These are phyloP conservation scores for Neoscelio sp. DNA, from an alignment of 2,888 invertebrate genomes.

Conservation along the genomic window DNA sequence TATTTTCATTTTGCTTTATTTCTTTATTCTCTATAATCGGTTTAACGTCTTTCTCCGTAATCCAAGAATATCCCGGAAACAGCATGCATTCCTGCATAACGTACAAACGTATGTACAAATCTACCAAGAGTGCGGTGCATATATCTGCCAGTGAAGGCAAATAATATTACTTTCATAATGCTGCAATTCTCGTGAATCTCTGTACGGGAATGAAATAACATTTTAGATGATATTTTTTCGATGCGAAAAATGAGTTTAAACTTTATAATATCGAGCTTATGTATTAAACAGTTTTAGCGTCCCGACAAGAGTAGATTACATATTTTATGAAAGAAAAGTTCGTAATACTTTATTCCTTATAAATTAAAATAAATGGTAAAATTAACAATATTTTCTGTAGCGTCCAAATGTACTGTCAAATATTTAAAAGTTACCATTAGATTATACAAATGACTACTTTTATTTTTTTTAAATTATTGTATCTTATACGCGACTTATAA, in stretches of 20 bases:
- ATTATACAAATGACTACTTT: too few species aligned
- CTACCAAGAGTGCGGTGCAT: conserved; percentile 44
- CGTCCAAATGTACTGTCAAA: too few species aligned
- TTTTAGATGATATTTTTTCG: conserved; percentile 40
- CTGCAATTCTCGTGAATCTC: conserved; percentile 33
- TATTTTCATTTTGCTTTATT: conserved; percentile 68
- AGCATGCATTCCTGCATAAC: conserved; percentile 62
- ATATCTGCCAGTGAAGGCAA: conserved; percentile 38
- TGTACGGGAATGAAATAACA: conserved; percentile 28
- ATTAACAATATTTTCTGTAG: too few species aligned
- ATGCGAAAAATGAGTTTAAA: conserved; percentile 26
- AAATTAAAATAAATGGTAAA: too few species aligned
- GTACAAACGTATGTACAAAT: conserved; percentile 59
- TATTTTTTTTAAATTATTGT: too few species aligned
- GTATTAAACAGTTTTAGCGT: conserved; percentile 29
- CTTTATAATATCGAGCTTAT: conserved; percentile 18
- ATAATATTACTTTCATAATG: conserved; percentile 52
- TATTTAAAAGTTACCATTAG: too few species aligned
- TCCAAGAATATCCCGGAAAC: conserved; percentile 65
- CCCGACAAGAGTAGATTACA: conserved; percentile 12
- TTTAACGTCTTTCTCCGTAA: conserved; percentile 61
- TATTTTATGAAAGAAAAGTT: conserved; percentile 19
- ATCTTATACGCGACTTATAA: too few species aligned
- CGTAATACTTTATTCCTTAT: too few species aligned
- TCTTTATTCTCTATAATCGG: conserved; percentile 62